Base-by-base conservation (phyloP, 2,888 invertebrate genomes). In the Matsumyia berberina region DNA sequence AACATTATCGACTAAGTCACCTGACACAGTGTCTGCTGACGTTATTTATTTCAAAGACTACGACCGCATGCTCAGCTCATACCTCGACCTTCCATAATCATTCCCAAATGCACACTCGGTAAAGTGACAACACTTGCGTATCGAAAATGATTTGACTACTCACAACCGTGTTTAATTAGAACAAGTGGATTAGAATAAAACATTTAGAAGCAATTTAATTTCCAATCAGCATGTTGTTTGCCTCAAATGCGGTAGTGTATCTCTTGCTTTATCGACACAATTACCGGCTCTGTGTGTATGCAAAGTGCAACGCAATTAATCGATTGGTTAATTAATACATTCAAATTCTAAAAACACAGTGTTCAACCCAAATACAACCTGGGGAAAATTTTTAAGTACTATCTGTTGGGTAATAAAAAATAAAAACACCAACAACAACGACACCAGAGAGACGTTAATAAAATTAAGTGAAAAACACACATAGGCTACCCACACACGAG, bases 321-420 rank as follows among this genome's bases (percentile, higher is more conserved):
- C 60, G 51, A 72, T 72, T 12, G 33, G 15, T 51, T 72, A 72
- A 72, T 60, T 58, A 46, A 58, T 58, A 29, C 57, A 29, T 39
- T 49, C 17, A 46, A 58, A 58, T 37, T 58, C 19, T 7, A 42
- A 33, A 55, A 24, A 19, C 15, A 17, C 31, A n/a, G 42, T 33
- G 15, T 24, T 31, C 33, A 49, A 49, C 58, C 70, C 31, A 58
- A 70, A 70, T 70, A 49, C 49, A 58, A 53, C 24, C 19, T 35
- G 51, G 19, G 19, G 24, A 60, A 17, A 53, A 51, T 42, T 33
- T 73, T 15, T 24, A 42, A 73, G 39, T 60, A 62, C 37, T 37
- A 51, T 60, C 31, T 62, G 35, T 33, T 19, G 39, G 29, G 24
- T 15, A 39, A 42, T 33, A 62, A 72, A 39, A 46, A 39, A 11